Base-by-base conservation (phyloP, 1,140 invertebrate species). In the Rhagoletis pomonella region DNA sequence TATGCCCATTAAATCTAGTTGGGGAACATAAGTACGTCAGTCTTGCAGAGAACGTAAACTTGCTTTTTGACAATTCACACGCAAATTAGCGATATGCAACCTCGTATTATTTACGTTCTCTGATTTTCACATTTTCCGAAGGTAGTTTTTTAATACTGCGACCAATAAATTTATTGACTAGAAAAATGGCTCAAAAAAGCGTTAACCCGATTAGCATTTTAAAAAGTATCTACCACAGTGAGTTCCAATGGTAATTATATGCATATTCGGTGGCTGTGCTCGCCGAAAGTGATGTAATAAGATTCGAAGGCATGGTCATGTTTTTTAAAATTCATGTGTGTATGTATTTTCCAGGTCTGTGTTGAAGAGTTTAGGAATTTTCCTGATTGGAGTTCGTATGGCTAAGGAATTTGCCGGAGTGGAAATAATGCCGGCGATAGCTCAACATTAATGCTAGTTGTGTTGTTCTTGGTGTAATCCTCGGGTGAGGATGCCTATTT, bases 341-440 rank as follows among this genome's bases (percentile, higher is more conserved):
- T 29, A 29, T 29, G 29, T 29, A 29, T 44, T 89, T 94, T 94
- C 85, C 93, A 96, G 96, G 96, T 95, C 95, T 89, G 86, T 96
- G 17, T 94, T 96, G 19, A 96, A 96, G 93, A 96, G 95, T 91
- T 94, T 96, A 81, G 95, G 94, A 64, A 93, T 96, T 89, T 96
- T 96, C 90, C 93, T 94, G 87, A 89, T 96, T 42, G 96, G 96
- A 62, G 94, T 96, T 12, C 94, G 94, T 86, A 95, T 96, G 88
- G 96, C 96, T 14, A 94, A 96, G 89, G 95, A 96, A 91, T 96
- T 95, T 88, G 92, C 94, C 12, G 96, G 96, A 67, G 91, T 96
- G 29, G 95, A 96, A 90, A 90, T 96, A 60, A 95, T 95, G 94
- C 94, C 94, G 10, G 92, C 94, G 3, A 90, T 94, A 44, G 92